A percentile compares a stretch with the other conserved stretches of the same genome.
These are phyloP conservation scores for Atta colombica DNA, from an alignment of 1,140 invertebrate genomes.

Conservation along the genomic window DNA sequence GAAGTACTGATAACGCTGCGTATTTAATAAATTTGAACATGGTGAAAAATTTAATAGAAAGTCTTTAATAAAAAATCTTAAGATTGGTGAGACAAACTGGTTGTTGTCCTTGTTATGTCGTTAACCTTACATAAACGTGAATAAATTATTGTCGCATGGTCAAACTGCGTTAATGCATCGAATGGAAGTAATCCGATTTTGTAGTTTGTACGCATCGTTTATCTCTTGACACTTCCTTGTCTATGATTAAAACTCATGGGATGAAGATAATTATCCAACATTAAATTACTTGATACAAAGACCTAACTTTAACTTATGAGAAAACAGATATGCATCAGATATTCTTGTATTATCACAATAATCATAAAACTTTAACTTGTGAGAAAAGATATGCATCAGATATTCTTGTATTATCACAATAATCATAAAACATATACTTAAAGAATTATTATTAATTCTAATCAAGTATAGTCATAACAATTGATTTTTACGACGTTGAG, in stretches of 20 bases:
- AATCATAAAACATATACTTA: neutral
- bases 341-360: no score
- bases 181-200: conserved; percentile 55
- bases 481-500: neutral
- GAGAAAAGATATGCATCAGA: neutral
- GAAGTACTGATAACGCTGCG: neutral
- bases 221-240: conserved; percentile 15
- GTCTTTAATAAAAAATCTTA: no score
- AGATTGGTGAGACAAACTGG: neutral
- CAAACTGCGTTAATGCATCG: conserved; percentile 19
- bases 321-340: no score
- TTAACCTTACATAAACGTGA: conserved; percentile 26
- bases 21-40: neutral
- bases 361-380: neutral
- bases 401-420: neutral
- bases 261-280: conserved; percentile 8
- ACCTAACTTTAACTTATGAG: neutral
- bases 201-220: neutral
- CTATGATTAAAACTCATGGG: conserved; percentile 29
- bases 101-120: neutral
- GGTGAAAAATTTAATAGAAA: neutral
- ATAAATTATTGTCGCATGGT: conserved; percentile 46
- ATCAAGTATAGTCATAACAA: neutral
- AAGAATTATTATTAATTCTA: neutral
- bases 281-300: neutral